Conservation (phyloP, 2,113 vertebrate genomes). For the Larimichthys crocea region DNA sequence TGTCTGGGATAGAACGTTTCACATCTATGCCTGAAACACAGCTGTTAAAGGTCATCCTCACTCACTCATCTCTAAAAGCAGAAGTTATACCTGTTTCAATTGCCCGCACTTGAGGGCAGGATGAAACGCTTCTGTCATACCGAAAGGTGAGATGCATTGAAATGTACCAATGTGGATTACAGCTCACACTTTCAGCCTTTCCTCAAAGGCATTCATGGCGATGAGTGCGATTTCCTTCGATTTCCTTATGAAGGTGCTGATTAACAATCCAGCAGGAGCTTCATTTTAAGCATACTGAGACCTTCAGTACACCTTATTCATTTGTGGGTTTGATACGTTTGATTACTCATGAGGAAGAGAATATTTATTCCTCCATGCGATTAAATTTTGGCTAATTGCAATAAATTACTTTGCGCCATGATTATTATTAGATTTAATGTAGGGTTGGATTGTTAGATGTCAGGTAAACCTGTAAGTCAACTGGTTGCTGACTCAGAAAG, state of each 20-base stretch:
- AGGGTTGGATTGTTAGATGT: not conserved
- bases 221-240: not conserved
- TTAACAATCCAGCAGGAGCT: not conserved
- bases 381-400: not conserved
- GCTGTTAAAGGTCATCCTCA: not conserved
- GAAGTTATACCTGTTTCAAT: not conserved
- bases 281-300: not conserved
- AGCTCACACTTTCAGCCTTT: not conserved
- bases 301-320: too few relatives aligned
- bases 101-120: not conserved
- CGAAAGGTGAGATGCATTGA: not conserved
- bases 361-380: not conserved
- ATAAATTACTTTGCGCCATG: too few relatives aligned
- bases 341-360: not conserved
- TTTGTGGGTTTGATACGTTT: not conserved
- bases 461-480: not conserved
- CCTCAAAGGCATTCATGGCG: not conserved
- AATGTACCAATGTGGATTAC: not conserved
- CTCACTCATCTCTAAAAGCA: not conserved
- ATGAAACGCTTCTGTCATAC: not conserved
- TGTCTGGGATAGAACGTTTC: not conserved
- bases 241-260: too few relatives aligned
- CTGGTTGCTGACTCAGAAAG: not conserved
- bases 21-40: not conserved
- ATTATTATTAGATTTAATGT: not conserved